These are phyloP conservation scores for Agapornis roseicollis DNA, from an alignment of 2,113 vertebrate genomes.

Conservation along the genomic window DNA sequence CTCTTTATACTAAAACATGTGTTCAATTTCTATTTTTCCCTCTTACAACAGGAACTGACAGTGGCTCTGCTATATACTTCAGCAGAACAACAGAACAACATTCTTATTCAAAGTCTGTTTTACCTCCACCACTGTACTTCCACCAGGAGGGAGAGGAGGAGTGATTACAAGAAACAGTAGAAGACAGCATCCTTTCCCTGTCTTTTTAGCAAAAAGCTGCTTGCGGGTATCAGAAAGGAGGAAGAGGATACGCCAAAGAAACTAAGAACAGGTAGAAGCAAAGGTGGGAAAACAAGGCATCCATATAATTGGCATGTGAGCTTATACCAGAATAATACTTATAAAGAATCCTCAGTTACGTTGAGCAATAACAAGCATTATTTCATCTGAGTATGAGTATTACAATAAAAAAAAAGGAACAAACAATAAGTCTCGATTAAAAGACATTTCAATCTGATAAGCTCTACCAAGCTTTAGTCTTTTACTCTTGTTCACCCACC, in stretches of 20 bases:
- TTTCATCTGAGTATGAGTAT: neutral
- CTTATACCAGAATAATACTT: neutral
- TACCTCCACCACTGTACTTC: neutral
- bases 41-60: neutral
- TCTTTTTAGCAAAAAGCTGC: neutral
- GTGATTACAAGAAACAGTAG: neutral
- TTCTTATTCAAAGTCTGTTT: neutral
- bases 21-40: neutral
- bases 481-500: neutral
- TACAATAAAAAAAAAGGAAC: neutral
- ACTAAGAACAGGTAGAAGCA: neutral
- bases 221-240: neutral
- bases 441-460: rapidly evolving
- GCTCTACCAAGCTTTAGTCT: neutral
- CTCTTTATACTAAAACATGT: neutral
- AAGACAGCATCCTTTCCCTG: neutral
- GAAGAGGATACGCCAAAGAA: neutral
- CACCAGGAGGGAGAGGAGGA: neutral
- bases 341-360: neutral
- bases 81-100: neutral
- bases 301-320: neutral
- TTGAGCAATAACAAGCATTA: neutral
- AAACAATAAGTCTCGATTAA: neutral
- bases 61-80: neutral
- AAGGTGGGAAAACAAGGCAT: rapidly evolving